A percentile compares a stretch with the other conserved stretches of the same genome.
Evolutionary conservation across 2,888 invertebrate species (phyloP).

Genomic region (Nomada flava): DNA sequence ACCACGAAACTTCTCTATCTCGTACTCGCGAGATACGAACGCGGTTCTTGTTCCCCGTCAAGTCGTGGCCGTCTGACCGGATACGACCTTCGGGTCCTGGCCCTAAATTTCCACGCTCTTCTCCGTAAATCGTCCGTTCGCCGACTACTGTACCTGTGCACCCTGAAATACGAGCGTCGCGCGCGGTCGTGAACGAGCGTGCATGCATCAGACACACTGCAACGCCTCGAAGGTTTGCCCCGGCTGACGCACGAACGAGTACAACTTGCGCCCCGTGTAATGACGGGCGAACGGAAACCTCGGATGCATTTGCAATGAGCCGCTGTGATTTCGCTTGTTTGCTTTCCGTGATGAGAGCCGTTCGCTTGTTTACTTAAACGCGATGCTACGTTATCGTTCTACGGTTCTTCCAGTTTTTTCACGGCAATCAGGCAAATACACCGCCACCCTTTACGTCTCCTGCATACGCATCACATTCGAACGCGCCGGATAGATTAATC

Average conservation of each 20-base stretch:
- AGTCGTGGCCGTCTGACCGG: conserved; percentile 39
- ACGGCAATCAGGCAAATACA: not conserved
- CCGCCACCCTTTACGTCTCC: not conserved
- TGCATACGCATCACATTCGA: not conserved
- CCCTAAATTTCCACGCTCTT: conserved; percentile 56
- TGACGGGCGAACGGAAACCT: conserved; percentile 34
- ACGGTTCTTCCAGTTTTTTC: not conserved
- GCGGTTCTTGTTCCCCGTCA: conserved; percentile 5
- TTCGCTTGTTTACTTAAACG: not conserved
- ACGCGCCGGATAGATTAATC: conserved; percentile 37
- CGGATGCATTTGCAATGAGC: conserved; percentile 55
- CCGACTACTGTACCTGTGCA: conserved; percentile 36
- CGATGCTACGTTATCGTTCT: conserved; percentile 1
- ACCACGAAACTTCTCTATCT: conserved; percentile 58
- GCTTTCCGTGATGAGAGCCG: conserved; percentile 21
- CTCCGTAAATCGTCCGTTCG: conserved; percentile 62
- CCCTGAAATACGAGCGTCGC: conserved; percentile 65
- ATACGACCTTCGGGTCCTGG: conserved; percentile 36
- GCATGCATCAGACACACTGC: conserved; percentile 63
- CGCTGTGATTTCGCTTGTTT: conserved; percentile 36
- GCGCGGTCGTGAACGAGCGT: conserved; percentile 44
- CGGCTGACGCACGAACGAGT: conserved; percentile 24
- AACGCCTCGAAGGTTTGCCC: conserved; percentile 59
- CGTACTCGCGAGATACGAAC: conserved; percentile 23
- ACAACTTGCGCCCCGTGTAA: conserved; percentile 46